phyloP scores from a whole-genome alignment of 1,140 invertebrate species.

The Drosophila lacteicornis region DNA sequence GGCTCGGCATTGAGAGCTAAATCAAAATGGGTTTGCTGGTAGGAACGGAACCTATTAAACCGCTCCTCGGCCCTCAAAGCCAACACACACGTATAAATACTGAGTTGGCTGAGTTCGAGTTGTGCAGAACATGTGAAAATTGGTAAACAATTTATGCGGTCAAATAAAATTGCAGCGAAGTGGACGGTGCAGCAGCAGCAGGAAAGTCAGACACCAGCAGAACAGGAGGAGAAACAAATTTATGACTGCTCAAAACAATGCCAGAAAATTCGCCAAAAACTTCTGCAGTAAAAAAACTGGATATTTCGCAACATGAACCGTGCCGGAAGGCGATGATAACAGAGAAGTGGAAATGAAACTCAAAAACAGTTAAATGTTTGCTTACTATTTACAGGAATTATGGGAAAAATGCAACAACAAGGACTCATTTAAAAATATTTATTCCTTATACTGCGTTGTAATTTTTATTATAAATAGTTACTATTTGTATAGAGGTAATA shows the following conservation, averaged over 20 bases:
- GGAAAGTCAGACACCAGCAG: conserved; percentile 21
- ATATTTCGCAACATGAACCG: conserved; percentile 20
- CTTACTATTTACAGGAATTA: neutral
- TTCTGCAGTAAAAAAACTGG: conserved; percentile 11
- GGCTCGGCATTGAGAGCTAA: conserved; percentile 31
- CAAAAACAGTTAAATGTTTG: neutral
- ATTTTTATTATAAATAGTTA: too few relatives aligned
- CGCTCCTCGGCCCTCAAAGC: conserved; percentile 38
- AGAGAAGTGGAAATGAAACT: neutral
- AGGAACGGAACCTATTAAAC: conserved; percentile 33
- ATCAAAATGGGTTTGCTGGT: conserved; percentile 34
- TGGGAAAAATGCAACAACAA: too few relatives aligned
- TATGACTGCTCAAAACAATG: conserved; percentile 40
- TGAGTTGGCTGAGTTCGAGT: conserved; percentile 1
- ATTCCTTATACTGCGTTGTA: too few relatives aligned
- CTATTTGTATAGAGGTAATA: too few relatives aligned
- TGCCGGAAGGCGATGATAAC: neutral
- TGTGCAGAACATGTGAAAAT: conserved; percentile 46
- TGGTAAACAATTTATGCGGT: conserved; percentile 65
- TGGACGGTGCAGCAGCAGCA: conserved; percentile 20
- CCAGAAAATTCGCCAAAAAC: conserved; percentile 23
- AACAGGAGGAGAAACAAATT: conserved; percentile 42
- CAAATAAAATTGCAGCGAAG: conserved; percentile 50
- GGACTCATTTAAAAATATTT: too few relatives aligned
- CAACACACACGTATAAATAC: conserved; percentile 2